Evolutionary conservation across 2,113 vertebrate genomes (phyloP), one percentile per base, ranked within the genome.

Genomic region (Polypterus senegalus): DNA sequence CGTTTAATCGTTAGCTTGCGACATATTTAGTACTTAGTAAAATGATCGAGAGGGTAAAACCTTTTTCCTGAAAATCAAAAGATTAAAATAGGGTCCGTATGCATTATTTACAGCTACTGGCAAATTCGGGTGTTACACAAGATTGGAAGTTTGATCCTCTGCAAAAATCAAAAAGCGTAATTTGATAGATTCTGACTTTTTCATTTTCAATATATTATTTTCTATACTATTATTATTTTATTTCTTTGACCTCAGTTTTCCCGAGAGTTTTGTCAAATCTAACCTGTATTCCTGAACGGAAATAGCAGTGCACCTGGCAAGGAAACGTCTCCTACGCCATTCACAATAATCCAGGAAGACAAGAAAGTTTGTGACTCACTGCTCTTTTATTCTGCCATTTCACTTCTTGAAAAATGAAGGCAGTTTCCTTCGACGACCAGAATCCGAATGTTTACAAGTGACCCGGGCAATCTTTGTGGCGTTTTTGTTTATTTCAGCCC

Each of bases 341-440:
- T 69, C 72, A 78, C 73, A 61, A 45, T 74, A 64, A 70, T 65
- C 70, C 78, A 81, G 86, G 78, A 77, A 76, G 76, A 11, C 6
- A 72, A 78, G 73, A 76, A 79, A 78, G 64, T 61, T 27, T 46
- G 76, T 73, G 78, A 83, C 71, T 78, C 78, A 82, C 77, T 65
- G 66, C 61, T 46, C 74, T 75, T 70, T 59, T 74, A 77, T 71
- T 65, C 66, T 67, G 80, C 72, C 72, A 70, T 82, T 79, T 84
- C 73, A 73, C 73, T 71, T 66, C 10, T 77, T 89, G 83, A 86
- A 71, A 83, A 89, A 89, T 83, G 78, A 84, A 62, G 66, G 81
- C 71, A 63, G 81, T 69, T 89, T 89, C 84, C 78, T 85, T 59
- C 51, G 69, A 69, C 68, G 54, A 45, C 65, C 49, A 65, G 73